A percentile compares a stretch with the other conserved stretches of the same genome.
Evolutionary conservation across 1,140 invertebrate species (phyloP).

Genomic region (Scaptomyza hsui): DNA sequence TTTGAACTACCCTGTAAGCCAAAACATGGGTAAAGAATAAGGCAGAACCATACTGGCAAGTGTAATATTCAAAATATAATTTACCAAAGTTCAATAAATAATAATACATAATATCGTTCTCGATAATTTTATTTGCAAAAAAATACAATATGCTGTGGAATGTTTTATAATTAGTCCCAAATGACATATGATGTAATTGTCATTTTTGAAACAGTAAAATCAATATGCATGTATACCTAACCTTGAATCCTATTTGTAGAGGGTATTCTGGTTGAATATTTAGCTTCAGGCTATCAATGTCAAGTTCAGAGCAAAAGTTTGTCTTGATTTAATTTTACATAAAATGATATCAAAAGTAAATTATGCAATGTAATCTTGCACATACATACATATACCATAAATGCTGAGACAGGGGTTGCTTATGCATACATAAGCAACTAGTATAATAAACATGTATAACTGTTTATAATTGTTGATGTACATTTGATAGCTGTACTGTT

Average conservation of each 20-base stretch:
- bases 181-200: too few species aligned
- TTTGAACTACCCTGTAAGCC: background rate
- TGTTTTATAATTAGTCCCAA: too few species aligned
- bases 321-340: slow-evolving; percentile 62
- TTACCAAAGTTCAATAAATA: too few species aligned
- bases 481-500: background rate
- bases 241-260: too few species aligned
- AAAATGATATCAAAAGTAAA: slow-evolving; percentile 21
- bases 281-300: slow-evolving; percentile 38
- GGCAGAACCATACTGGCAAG: too few species aligned
- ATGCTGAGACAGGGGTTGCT: background rate
- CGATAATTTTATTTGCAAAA: too few species aligned
- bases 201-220: too few species aligned
- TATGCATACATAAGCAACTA: background rate
- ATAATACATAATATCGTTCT: too few species aligned
- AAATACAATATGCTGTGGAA: too few species aligned
- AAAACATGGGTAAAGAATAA: background rate
- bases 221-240: too few species aligned
- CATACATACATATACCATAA: background rate
- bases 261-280: slow-evolving; percentile 32
- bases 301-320: slow-evolving; percentile 59
- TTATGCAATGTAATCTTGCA: slow-evolving; percentile 4
- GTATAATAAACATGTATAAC: slow-evolving; percentile 15
- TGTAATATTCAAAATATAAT: too few species aligned
- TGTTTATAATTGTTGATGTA: slow-evolving; percentile 12